Percentiles rank a stretch among this genome's conserved stretches.
These are phyloP conservation scores for Perognathus longimembris DNA, from an alignment of 2,113 vertebrate species.

Conservation along the genomic window DNA sequence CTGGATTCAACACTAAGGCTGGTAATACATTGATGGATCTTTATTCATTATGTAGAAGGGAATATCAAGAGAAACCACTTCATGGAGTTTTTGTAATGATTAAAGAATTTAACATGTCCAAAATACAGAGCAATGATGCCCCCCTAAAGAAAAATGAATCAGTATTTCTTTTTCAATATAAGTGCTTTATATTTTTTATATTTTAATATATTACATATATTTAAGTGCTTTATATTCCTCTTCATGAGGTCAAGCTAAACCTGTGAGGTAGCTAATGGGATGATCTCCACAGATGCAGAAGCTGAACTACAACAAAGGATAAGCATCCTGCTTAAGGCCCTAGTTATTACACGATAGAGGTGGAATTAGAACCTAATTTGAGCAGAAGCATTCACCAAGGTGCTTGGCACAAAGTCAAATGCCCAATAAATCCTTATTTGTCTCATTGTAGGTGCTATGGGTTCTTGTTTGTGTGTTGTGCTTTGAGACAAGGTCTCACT, in stretches of 20 bases:
- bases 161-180: neutral
- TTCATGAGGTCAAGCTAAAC: neutral
- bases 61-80: neutral
- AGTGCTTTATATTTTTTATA: neutral
- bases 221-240: neutral
- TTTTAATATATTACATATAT: too few species aligned
- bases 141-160: conserved; percentile 2
- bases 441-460: neutral
- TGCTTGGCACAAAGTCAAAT: neutral
- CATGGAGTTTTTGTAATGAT: neutral
- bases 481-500: too few species aligned
- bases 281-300: neutral
- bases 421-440: neutral
- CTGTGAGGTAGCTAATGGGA: neutral
- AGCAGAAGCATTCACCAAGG: neutral
- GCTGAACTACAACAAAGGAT: neutral
- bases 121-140: neutral
- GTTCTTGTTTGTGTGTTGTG: too few species aligned
- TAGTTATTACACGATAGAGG: neutral
- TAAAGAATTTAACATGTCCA: neutral
- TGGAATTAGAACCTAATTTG: neutral
- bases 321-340: neutral
- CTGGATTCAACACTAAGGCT: neutral
- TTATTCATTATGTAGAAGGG: neutral
- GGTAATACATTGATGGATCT: neutral